Percentiles rank a stretch among this genome's conserved stretches.
phyloP scores from a whole-genome alignment of 1,140 invertebrate genomes.

The Caenorhabditis remanei region DNA sequence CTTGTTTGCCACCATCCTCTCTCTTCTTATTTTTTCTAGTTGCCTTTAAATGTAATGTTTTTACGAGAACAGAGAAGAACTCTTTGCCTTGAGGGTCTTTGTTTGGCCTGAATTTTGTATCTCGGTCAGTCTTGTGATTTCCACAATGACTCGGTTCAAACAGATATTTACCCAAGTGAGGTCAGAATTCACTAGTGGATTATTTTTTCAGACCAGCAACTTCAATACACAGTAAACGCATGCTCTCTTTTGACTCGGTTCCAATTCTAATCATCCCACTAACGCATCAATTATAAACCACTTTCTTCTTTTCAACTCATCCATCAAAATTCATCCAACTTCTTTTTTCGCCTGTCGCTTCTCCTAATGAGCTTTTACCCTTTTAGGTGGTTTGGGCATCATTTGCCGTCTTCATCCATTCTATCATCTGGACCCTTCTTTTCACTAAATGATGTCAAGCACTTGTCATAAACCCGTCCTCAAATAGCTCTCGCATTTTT shows the following conservation, averaged over 20 bases:
- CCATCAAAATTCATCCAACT: not conserved
- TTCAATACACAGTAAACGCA: not conserved
- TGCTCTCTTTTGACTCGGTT: not conserved
- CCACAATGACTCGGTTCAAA: not conserved
- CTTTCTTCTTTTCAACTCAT: not conserved
- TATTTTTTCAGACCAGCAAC: too few species aligned
- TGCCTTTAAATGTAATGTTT: conserved; percentile 14
- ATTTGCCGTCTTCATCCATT: conserved; percentile 11
- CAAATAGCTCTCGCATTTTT: conserved; percentile 35
- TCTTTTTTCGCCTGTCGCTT: not conserved
- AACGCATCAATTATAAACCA: not conserved
- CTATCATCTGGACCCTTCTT: conserved; percentile 11
- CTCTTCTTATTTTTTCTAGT: not conserved
- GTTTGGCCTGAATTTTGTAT: not conserved
- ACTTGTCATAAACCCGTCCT: conserved; percentile 54
- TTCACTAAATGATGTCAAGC: conserved; percentile 50
- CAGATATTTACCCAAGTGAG: not conserved
- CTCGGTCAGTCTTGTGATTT: not conserved
- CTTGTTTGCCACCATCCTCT: conserved; percentile 29
- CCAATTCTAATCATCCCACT: not conserved
- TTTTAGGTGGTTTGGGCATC: conserved; percentile 2
- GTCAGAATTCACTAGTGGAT: not conserved
- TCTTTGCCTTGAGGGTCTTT: not conserved
- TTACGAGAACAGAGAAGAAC: not conserved
- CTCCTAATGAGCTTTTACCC: conserved; percentile 13